These are phyloP conservation scores for Camponotus fellah DNA, from an alignment of 2,888 invertebrate genomes.

Conservation along the genomic window DNA sequence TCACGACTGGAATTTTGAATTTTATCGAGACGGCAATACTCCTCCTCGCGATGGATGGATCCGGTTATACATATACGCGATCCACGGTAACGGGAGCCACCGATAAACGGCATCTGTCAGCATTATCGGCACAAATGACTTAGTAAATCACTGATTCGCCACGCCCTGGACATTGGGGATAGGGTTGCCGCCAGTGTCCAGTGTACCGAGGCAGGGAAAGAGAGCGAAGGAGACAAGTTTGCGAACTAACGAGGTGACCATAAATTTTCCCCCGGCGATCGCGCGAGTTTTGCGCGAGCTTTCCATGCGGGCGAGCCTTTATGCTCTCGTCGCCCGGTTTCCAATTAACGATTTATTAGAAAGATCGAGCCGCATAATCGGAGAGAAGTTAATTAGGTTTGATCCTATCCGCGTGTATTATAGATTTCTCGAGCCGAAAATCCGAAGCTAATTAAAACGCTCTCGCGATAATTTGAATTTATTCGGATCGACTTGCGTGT, in stretches of 20 bases:
- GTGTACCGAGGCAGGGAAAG: constrained; percentile 63
- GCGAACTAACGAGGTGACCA: constrained; percentile 80
- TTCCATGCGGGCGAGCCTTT: constrained; percentile 51
- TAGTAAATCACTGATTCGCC: constrained; percentile 84
- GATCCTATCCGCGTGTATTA: constrained; percentile 38
- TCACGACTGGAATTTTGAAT: constrained; percentile 1
- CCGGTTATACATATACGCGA: constrained; percentile 62
- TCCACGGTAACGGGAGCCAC: constrained; percentile 68
- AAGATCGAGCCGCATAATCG: constrained; percentile 56
- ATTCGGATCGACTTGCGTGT: neutral
- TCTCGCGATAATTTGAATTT: constrained; percentile 20
- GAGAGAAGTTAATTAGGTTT: constrained; percentile 65
- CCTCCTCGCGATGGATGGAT: constrained; percentile 42
- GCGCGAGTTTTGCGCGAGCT: constrained; percentile 58
- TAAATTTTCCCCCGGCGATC: constrained; percentile 78
- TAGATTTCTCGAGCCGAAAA: constrained; percentile 62
- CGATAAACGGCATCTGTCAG: constrained; percentile 81
- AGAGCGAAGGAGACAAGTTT: constrained; percentile 54
- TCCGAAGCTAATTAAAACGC: constrained; percentile 61
- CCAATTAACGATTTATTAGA: constrained; percentile 76
- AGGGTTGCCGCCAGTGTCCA: constrained; percentile 83
- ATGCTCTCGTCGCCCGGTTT: constrained; percentile 61
- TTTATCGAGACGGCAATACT: constrained; percentile 8
- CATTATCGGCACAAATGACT: constrained; percentile 84
- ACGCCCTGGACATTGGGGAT: constrained; percentile 84